Conservation (phyloP, 64 coral and sea anemone genomes). For the Cladopsammia gracilis region DNA sequence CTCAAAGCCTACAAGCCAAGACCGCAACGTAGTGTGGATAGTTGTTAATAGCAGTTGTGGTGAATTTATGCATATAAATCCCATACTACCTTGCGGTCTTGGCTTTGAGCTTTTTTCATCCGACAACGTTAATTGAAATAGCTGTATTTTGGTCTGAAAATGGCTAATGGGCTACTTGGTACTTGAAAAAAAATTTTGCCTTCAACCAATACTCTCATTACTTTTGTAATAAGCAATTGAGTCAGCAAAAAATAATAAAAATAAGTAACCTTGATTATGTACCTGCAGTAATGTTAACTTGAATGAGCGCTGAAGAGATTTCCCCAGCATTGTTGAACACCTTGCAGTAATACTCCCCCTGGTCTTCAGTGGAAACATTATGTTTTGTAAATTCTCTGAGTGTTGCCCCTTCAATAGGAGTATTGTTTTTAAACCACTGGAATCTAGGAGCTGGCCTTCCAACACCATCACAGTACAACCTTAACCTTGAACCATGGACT, state of each 20-base stretch:
- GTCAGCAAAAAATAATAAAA: neutral
- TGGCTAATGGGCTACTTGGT: no score
- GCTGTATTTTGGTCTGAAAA: no score
- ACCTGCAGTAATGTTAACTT: constrained; percentile 51
- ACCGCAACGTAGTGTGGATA: no score
- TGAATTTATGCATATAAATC: no score
- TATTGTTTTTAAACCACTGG: constrained; percentile 88
- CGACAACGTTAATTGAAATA: no score
- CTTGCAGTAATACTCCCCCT: constrained; percentile 75
- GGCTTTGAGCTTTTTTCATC: no score
- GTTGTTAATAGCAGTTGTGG: no score
- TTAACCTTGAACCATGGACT: constrained; percentile 50
- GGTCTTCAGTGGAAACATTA: constrained; percentile 68
- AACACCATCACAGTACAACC: constrained; percentile 93
- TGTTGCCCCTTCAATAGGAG: constrained; percentile 52
- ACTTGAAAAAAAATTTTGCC: no score
- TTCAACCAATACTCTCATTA: no score
- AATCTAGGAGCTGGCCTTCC: constrained; percentile 84
- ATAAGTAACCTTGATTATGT: neutral
- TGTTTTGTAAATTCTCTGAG: constrained; percentile 57
- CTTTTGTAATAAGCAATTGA: no score
- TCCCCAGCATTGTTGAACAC: constrained; percentile 71
- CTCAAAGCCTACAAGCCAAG: no score
- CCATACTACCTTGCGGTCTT: no score
- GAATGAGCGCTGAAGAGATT: constrained; percentile 10